A percentile compares a stretch with the other conserved stretches of the same genome.
Evolutionary conservation across 2,113 vertebrate species (phyloP).

Genomic region (Sebastes schlegelii): DNA sequence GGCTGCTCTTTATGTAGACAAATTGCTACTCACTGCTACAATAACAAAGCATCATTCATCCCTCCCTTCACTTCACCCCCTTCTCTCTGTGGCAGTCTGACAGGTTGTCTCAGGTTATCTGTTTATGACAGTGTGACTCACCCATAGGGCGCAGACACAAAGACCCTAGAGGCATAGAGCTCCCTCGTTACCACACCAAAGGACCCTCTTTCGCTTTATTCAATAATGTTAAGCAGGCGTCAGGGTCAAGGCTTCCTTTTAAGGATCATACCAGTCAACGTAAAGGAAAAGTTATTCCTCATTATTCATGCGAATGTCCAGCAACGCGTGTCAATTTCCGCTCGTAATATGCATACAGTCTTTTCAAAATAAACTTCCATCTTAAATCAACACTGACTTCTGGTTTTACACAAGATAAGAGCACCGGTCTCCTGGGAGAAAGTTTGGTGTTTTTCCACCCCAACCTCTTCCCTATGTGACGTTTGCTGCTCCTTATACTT

Average conservation of each 20-base stretch:
- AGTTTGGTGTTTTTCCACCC: too few species aligned
- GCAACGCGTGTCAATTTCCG: too few species aligned
- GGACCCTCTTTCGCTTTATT: background rate
- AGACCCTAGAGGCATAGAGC: background rate
- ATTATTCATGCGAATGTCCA: too few species aligned
- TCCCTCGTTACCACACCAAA: slow-evolving; percentile 22
- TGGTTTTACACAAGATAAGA: too few species aligned
- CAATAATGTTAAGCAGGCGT: background rate
- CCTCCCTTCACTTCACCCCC: too few species aligned
- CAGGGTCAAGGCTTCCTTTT: background rate
- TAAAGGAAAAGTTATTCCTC: too few species aligned
- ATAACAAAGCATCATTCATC: slow-evolving; percentile 52
- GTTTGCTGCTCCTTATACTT: too few species aligned
- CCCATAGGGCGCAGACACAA: slow-evolving; percentile 12
- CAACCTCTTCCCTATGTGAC: too few species aligned
- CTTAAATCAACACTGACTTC: too few species aligned
- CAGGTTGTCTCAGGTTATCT: slow-evolving; percentile 14
- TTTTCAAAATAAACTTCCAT: too few species aligned
- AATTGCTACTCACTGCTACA: slow-evolving; percentile 33
- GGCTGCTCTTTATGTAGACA: slow-evolving; percentile 40
- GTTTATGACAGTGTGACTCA: slow-evolving; percentile 10
- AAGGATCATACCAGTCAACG: background rate
- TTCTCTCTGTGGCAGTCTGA: background rate
- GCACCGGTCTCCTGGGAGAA: too few species aligned
- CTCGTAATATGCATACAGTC: too few species aligned